These are phyloP conservation scores for Sisyra terminalis DNA, from an alignment of 2,888 invertebrate species.

Conservation along the genomic window DNA sequence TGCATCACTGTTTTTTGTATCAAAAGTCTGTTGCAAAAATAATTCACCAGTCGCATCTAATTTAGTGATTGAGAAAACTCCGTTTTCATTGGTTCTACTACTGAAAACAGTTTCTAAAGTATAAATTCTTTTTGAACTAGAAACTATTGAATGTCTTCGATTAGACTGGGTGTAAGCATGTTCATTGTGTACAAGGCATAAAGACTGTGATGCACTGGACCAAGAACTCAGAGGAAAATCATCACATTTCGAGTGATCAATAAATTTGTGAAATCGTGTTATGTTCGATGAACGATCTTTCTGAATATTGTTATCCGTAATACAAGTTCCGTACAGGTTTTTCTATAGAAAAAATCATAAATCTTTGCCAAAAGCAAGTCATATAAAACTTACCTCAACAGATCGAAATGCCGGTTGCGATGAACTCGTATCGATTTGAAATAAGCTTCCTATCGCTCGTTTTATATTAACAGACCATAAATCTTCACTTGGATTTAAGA, in stretches of 20 bases:
- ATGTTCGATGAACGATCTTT: slow-evolving; percentile 8
- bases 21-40: slow-evolving; percentile 10
- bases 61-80: slow-evolving; percentile 8
- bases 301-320: slow-evolving; percentile 9
- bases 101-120: slow-evolving; percentile 1
- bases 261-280: slow-evolving; percentile 8
- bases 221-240: slow-evolving; percentile 8
- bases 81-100: background rate
- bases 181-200: slow-evolving; percentile 2
- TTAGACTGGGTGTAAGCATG: too few relatives aligned
- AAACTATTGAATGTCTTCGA: slow-evolving; percentile 7
- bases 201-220: slow-evolving; percentile 9
- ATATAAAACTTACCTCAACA: slow-evolving; percentile 10
- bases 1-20: slow-evolving; percentile 10
- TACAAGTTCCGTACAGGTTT: slow-evolving; percentile 10
- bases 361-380: too few relatives aligned
- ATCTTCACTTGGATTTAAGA: slow-evolving; percentile 8
- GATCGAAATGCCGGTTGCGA: slow-evolving; percentile 8
- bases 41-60: slow-evolving; percentile 8
- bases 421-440: slow-evolving; percentile 8
- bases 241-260: slow-evolving; percentile 9
- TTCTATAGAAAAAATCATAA: slow-evolving; percentile 11
- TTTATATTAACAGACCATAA: slow-evolving; percentile 11
- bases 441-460: slow-evolving; percentile 10
- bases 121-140: slow-evolving; percentile 9